These are phyloP conservation scores for Barbus barbus DNA, from an alignment of 2,113 vertebrate species.

Conservation along the genomic window DNA sequence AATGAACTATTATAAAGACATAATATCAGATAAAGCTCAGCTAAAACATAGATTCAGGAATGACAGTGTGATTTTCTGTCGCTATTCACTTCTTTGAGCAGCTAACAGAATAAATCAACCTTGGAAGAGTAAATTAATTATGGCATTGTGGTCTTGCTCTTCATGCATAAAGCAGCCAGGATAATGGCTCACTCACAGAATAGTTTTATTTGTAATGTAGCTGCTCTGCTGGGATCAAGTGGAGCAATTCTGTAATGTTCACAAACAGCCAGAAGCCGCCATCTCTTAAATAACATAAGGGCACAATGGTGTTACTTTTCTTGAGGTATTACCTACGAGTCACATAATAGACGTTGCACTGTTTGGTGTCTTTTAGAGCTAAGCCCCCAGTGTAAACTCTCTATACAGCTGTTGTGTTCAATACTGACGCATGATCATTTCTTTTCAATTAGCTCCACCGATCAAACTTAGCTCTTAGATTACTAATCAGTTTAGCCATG, in stretches of 20 bases:
- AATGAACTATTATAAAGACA: neutral
- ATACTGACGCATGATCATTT: slow-evolving; percentile 33
- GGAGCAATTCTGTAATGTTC: slow-evolving; percentile 44
- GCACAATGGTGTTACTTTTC: slow-evolving; percentile 1
- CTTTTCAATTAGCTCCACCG: slow-evolving; percentile 38
- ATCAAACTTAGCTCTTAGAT: slow-evolving; percentile 42
- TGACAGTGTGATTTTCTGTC: neutral
- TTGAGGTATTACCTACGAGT: slow-evolving; percentile 1
- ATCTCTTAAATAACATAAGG: slow-evolving; percentile 29
- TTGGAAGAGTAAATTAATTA: slow-evolving; percentile 30
- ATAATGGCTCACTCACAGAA: slow-evolving; percentile 7
- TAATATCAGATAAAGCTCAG: slow-evolving; percentile 14
- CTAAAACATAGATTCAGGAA: neutral
- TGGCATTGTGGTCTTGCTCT: slow-evolving; percentile 37
- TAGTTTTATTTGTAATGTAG: slow-evolving; percentile 40
- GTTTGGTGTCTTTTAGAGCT: neutral
- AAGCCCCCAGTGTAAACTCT: neutral
- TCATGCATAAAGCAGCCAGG: slow-evolving; percentile 12
- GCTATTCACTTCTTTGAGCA: neutral
- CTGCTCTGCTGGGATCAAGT: slow-evolving; percentile 45
- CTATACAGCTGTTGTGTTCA: neutral
- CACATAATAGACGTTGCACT: neutral
- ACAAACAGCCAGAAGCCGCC: slow-evolving; percentile 11
- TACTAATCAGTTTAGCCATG: slow-evolving; percentile 43
- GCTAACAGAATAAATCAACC: slow-evolving; percentile 30